Base-by-base conservation (phyloP, 2,888 invertebrate species). In the Erannis defoliaria region DNA sequence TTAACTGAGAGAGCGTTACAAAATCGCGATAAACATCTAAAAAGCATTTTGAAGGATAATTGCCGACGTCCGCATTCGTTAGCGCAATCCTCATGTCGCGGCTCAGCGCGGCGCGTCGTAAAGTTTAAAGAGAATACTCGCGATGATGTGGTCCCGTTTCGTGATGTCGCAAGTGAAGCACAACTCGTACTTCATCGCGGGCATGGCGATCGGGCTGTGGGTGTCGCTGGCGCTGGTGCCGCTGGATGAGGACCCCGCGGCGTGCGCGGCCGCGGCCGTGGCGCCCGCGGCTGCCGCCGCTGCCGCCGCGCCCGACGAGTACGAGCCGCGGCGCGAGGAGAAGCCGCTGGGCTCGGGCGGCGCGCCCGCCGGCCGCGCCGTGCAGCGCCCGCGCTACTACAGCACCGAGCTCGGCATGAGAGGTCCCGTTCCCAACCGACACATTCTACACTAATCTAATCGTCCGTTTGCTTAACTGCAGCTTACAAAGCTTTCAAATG, bases 381-480 rank as follows among this genome's bases (percentile, higher is more conserved):
- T 97, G 68, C 94, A 96, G 55, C 94, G 99, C 1, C 98, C 99
- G 0, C 94, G 99, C 19, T 99, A 98, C 91, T 98, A 98, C 81
- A 98, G 97, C 48, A 98, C 99, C 0, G 99, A 99, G 85, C 94
- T 99, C 56, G 99, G 98, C 16, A 98, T 99, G 73, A 94, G 97
- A 64, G 89, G 89, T 84, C 21, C 61, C 21, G 40, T 19, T 0
- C 4, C 42, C 16, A 8, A 16, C 26, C 42, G 19, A 14, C 18
- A 4, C 2, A n/a, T 1, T 19, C 19, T 5, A 23, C 3, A 23
- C 23, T 23, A n/a, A 23, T 23, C 23, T 23, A 23, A 5, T 12
- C 31, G n/a, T n/a, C n/a, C n/a, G n/a, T n/a, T n/a, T n/a, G n/a
- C n/a, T n/a, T n/a, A n/a, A n/a, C n/a, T n/a, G n/a, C n/a, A n/a